These are phyloP conservation scores for Heteronetta atricapilla DNA, from an alignment of 2,113 vertebrate genomes.

Conservation along the genomic window DNA sequence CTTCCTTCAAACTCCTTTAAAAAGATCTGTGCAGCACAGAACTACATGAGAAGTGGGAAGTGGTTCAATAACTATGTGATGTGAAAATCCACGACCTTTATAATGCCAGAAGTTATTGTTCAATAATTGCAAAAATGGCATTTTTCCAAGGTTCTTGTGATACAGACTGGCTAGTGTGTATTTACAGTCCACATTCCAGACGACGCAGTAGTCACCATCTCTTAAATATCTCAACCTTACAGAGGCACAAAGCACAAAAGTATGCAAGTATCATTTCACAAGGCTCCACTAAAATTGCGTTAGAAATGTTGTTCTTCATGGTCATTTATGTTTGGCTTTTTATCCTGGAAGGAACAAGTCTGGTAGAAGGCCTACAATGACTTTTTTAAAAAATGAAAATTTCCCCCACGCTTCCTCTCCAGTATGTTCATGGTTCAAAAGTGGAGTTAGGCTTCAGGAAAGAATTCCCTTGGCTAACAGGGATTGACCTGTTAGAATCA, in stretches of 20 bases:
- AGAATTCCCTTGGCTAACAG: neutral
- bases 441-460: neutral
- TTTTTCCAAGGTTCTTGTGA: neutral
- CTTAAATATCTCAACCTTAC: neutral
- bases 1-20: neutral
- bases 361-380: neutral
- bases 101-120: neutral
- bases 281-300: neutral
- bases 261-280: accelerated
- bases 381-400: neutral
- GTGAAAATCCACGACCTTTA: neutral
- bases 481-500: neutral
- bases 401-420: neutral
- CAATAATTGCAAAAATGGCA: neutral
- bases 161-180: neutral
- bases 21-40: neutral
- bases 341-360: neutral
- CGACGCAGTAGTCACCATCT: accelerated
- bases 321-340: neutral
- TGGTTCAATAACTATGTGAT: neutral
- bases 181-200: neutral
- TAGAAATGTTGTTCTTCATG: neutral
- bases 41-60: neutral
- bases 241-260: neutral
- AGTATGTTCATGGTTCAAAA: neutral